Base-by-base conservation (phyloP, 1,140 invertebrate species). In the Drosophila sucinea region DNA sequence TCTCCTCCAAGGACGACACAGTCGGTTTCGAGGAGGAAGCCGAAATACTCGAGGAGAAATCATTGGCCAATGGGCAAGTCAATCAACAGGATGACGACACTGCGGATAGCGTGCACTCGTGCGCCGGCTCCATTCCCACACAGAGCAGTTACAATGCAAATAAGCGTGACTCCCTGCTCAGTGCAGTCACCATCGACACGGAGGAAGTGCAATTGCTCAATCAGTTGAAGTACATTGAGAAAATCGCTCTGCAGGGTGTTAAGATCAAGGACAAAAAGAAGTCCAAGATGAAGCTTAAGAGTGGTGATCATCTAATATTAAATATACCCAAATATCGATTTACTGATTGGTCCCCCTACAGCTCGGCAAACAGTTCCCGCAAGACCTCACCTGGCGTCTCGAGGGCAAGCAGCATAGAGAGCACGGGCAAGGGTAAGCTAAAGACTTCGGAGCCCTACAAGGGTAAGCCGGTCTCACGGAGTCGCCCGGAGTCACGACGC, bases 1-100 rank as follows among this genome's bases (percentile, higher is more conserved):
- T 97, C 92, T 97, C 96, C 0, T 96, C 96, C 64, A 97, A 97
- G 92, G 96, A 97, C 92, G 96, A 97, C 87, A 97, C 96, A 0
- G 94, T 97, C 1, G 95, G 95, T 65, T 93, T 93, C 40, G 95
- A 95, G 71, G 94, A 95, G 85, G 93, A 95, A 84, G 95, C 95
- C 17, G 93, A 94, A 66, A 94, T 94, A 65, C 93, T 95, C 27
- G 94, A 94, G 85, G 93, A 94, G 76, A 94, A 94, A 72, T 89
- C 93, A 0, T 76, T 94, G 30, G 60, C 73, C 1, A 75, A 70
- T 67, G 73, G 79, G 40, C 11, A 47, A 27, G 33, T 30, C 0
- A 27, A 35, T 2, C 77, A 61, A 17, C 72, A 74, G 27, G 90
- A 91, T 23, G 91, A 92, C 8, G 91, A 92, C 30, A 77, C 73